Conservation (phyloP, 2,888 invertebrate species). For the Drosophila antonietae region DNA sequence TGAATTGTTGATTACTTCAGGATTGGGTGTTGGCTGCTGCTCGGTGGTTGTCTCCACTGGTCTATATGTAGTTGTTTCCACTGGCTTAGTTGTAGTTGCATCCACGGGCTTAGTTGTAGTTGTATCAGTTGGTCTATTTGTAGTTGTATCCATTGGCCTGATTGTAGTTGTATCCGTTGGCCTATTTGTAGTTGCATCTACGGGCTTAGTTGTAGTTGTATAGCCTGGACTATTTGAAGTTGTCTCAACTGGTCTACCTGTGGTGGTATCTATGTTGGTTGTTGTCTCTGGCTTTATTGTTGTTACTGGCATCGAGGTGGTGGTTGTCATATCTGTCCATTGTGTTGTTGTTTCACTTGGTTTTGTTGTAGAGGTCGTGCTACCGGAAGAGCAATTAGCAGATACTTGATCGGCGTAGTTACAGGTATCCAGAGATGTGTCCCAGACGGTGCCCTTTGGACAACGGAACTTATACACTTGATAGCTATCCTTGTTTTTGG, state of each 20-base stretch:
- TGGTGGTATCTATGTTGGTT: constrained; percentile 25
- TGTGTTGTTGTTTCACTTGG: constrained; percentile 42
- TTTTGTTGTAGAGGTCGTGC: constrained; percentile 38
- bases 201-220: not conserved
- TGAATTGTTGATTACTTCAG: constrained; percentile 36
- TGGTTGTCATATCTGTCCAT: constrained; percentile 34
- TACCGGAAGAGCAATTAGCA: constrained; percentile 79
- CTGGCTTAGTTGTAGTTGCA: constrained; percentile 22
- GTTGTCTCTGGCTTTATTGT: constrained; percentile 45
- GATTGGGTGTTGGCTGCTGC: constrained; percentile 19
- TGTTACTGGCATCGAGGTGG: constrained; percentile 38
- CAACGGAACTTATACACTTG: constrained; percentile 86
- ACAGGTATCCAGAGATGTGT: constrained; percentile 86
- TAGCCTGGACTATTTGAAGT: not conserved
- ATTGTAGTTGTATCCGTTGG: constrained; percentile 22
- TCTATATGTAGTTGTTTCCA: constrained; percentile 29
- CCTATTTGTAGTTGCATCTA: constrained; percentile 8
- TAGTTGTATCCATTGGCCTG: not conserved
- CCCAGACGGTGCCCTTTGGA: constrained; percentile 87
- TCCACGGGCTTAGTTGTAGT: not conserved
- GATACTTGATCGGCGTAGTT: constrained; percentile 82
- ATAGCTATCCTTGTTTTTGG: constrained; percentile 83
- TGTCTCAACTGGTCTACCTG: constrained; percentile 26
- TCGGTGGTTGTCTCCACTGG: constrained; percentile 42
- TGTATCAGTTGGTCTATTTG: not conserved